Conservation (phyloP, 2,113 vertebrate genomes). For the Nothocercus julius region DNA sequence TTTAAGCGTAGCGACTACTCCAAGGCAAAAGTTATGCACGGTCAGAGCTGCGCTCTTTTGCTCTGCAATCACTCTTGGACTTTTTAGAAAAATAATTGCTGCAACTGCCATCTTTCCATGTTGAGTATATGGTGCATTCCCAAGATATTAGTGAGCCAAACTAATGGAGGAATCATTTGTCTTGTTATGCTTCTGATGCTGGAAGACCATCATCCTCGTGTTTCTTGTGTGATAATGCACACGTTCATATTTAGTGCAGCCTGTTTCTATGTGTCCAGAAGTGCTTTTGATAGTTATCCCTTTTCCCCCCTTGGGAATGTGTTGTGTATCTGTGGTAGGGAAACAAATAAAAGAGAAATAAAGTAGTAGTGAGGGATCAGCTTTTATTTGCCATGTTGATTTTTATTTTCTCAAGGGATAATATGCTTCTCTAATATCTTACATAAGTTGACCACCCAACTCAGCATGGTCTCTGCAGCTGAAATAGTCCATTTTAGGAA, state of each 20-base stretch:
- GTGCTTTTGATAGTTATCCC: background rate
- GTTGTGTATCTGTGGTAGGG: background rate
- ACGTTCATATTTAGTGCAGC: background rate
- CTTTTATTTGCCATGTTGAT: background rate
- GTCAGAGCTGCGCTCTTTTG: background rate
- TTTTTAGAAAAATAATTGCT: background rate
- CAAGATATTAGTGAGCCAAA: background rate
- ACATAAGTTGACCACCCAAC: conserved; percentile 4
- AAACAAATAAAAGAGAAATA: conserved; percentile 51
- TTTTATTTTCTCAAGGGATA: conserved; percentile 27
- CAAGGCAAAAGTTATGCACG: background rate
- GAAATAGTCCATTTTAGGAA: conserved; percentile 56
- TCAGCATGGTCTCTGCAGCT: background rate
- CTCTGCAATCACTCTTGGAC: background rate
- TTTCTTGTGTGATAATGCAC: background rate
- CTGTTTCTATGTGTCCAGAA: background rate
- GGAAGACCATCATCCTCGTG: background rate
- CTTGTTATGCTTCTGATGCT: background rate
- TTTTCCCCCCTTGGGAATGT: conserved; percentile 36
- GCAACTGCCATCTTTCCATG: background rate
- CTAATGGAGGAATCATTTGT: background rate
- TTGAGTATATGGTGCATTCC: background rate
- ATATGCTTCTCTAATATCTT: background rate
- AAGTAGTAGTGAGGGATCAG: conserved; percentile 4
- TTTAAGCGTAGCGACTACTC: background rate